phyloP scores from a whole-genome alignment of 2,797 vertebrate genomes.

The Chelon labrosus region DNA sequence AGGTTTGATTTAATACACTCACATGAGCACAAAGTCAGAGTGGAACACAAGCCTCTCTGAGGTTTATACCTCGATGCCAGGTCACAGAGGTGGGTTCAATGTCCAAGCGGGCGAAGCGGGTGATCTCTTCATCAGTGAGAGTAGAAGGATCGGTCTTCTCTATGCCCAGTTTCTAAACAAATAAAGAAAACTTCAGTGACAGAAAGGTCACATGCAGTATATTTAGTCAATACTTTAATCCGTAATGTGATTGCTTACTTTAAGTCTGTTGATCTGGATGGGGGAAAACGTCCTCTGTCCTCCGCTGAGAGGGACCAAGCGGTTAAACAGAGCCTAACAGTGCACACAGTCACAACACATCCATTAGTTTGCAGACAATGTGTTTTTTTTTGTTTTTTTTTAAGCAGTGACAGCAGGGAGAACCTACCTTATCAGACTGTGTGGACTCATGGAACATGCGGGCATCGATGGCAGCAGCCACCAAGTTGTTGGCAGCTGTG shows the following conservation, averaged over 20 bases:
- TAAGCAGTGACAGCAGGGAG: neutral
- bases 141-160: constrained; percentile 90
- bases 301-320: constrained; percentile 90
- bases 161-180: constrained; percentile 91
- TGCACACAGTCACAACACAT: neutral
- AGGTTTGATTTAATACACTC: neutral
- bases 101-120: constrained; percentile 92
- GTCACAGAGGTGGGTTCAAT: constrained; percentile 93
- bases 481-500: constrained; percentile 97
- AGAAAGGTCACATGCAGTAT: neutral
- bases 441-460: constrained; percentile 97
- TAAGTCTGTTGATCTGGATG: constrained; percentile 93
- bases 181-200: neutral
- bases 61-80: constrained; percentile 94
- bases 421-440: constrained; percentile 92
- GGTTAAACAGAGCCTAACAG: constrained; percentile 92
- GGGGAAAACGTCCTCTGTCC: constrained; percentile 91
- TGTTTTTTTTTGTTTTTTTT: neutral
- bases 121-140: constrained; percentile 93
- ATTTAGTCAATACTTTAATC: neutral
- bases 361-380: neutral
- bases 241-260: constrained; percentile 73
- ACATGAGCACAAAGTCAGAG: neutral
- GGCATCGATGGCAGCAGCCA: constrained; percentile 94
- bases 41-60: neutral